phyloP scores from a whole-genome alignment of 2,888 invertebrate genomes.

The Spodoptera picta region DNA sequence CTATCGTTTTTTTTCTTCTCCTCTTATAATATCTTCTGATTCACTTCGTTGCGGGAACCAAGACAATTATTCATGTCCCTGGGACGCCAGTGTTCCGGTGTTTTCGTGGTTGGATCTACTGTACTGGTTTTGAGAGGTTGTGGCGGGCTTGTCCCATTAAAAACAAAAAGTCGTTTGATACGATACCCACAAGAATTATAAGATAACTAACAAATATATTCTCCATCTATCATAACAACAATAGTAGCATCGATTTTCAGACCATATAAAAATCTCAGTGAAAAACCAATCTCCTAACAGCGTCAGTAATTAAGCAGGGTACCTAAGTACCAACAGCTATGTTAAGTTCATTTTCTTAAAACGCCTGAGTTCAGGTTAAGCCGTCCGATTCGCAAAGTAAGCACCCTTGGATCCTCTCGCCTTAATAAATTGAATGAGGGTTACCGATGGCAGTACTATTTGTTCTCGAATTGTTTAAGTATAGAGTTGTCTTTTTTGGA shows the following conservation, averaged over 20 bases:
- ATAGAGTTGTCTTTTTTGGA: too few species aligned
- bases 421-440: conserved; percentile 59
- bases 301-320: conserved; percentile 35
- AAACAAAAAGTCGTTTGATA: too few species aligned
- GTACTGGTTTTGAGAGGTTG: too few species aligned
- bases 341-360: conserved; percentile 59
- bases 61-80: too few species aligned
- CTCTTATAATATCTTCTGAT: too few species aligned
- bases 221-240: neutral
- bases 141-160: too few species aligned
- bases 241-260: neutral
- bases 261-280: neutral
- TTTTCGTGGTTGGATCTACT: too few species aligned
- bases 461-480: too few species aligned
- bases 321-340: conserved; percentile 39
- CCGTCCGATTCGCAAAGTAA: conserved; percentile 55
- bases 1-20: too few species aligned
- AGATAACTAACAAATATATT: neutral
- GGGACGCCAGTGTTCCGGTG: too few species aligned
- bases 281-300: conserved; percentile 20
- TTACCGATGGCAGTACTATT: conserved; percentile 32
- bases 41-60: too few species aligned
- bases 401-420: conserved; percentile 44
- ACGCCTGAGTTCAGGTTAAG: conserved; percentile 40
- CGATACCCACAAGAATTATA: too few species aligned